Evolutionary conservation across 2,888 invertebrate genomes (phyloP).

Genomic region (Hydriomena furcata): DNA sequence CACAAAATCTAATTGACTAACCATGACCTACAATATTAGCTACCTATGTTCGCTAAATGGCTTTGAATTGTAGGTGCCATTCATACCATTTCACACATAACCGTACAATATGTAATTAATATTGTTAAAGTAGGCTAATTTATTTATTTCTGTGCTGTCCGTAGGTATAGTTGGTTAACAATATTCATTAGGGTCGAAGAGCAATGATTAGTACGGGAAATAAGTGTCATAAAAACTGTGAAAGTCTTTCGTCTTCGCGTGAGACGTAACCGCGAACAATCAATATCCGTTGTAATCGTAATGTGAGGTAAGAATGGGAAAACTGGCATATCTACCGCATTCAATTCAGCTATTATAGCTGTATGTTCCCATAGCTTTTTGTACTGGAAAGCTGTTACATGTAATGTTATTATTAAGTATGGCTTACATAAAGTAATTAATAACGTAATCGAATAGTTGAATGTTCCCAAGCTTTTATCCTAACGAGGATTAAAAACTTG

Average conservation of each 20-base stretch:
- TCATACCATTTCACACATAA: conserved; percentile 20
- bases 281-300: conserved; percentile 73
- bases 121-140: background rate
- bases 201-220: conserved; percentile 37
- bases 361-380: conserved; percentile 61
- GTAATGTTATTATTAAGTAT: conserved; percentile 23
- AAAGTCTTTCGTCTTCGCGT: conserved; percentile 61
- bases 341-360: conserved; percentile 57
- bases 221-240: conserved; percentile 54
- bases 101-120: background rate
- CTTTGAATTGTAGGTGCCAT: conserved; percentile 20
- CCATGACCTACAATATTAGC: conserved; percentile 39
- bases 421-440: conserved; percentile 9
- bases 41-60: conserved; percentile 19
- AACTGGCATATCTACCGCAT: conserved; percentile 57
- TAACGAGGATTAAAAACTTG: conserved; percentile 7
- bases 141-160: conserved; percentile 1
- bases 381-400: conserved; percentile 53
- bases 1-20: conserved; percentile 35
- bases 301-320: conserved; percentile 71
- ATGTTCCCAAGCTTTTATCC: conserved; percentile 12
- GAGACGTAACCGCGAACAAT: conserved; percentile 66
- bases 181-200: conserved; percentile 27
- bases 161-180: conserved; percentile 3
- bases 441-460: conserved; percentile 14